Evolutionary conservation across 2,797 vertebrate genomes (phyloP).

Genomic region (Oophaga sylvatica): DNA sequence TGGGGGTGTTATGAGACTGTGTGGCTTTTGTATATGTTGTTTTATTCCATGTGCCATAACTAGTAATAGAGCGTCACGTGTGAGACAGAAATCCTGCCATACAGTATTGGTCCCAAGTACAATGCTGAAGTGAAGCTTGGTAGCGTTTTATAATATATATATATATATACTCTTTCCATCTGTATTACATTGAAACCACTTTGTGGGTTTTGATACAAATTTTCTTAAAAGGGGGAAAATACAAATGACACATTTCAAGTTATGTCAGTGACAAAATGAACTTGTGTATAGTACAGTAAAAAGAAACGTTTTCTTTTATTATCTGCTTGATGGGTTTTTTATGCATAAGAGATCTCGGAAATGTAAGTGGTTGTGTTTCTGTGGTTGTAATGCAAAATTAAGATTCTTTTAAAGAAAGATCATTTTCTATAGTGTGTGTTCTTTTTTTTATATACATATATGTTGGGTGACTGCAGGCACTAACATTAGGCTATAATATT

Average conservation of each 20-base stretch:
- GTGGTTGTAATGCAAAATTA: not conserved
- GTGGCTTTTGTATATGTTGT: constrained; percentile 54
- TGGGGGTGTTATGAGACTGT: constrained; percentile 36
- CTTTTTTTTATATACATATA: not conserved
- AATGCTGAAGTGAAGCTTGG: constrained; percentile 46
- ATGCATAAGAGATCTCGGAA: constrained; percentile 2
- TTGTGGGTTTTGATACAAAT: constrained; percentile 32
- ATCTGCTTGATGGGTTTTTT: not conserved
- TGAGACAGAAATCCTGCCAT: constrained; percentile 24
- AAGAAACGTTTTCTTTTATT: constrained; percentile 12
- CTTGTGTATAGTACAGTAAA: constrained; percentile 18
- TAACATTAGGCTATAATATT: not conserved
- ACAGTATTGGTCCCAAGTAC: constrained; percentile 50
- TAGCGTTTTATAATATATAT: constrained; percentile 34
- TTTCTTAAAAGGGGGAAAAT: constrained; percentile 25
- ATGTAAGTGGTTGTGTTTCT: not conserved
- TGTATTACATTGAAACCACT: constrained; percentile 17
- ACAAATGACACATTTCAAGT: not conserved
- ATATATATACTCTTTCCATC: constrained; percentile 12
- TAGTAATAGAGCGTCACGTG: constrained; percentile 42
- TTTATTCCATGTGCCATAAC: constrained; percentile 55
- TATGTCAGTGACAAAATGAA: constrained; percentile 12
- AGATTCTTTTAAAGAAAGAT: not conserved
- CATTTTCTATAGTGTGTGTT: not conserved
- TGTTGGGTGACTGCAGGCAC: too few relatives aligned